Evolutionary conservation across 35 echinoderm and acorn worm genomes (phyloP).

Genomic region (Hemicentrotus pulcherrimus): DNA sequence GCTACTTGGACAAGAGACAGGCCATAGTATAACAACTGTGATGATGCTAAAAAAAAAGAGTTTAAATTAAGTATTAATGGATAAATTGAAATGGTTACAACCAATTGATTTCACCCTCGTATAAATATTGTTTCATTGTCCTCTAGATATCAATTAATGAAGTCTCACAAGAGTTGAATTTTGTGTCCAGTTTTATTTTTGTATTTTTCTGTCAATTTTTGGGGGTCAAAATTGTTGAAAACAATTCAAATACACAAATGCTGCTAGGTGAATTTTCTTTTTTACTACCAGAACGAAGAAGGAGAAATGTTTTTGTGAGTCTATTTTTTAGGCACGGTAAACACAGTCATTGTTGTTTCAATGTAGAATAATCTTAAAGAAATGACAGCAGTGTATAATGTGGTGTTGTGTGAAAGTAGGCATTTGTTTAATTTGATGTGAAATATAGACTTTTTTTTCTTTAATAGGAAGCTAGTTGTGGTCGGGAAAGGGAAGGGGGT

Average conservation of each 20-base stretch:
- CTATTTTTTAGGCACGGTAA: not conserved
- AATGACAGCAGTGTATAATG: not conserved
- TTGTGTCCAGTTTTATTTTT: not conserved
- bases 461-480: not conserved
- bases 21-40: not conserved
- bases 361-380: not conserved
- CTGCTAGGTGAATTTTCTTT: not conserved
- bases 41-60: not conserved
- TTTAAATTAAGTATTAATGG: not conserved
- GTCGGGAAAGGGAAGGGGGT: not conserved
- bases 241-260: constrained; percentile 3
- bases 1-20: not conserved
- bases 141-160: too few species aligned
- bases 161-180: not conserved
- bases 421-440: not conserved
- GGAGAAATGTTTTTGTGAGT: not conserved
- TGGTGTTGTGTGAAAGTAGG: not conserved
- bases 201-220: not conserved
- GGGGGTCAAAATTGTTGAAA: not conserved
- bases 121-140: not conserved
- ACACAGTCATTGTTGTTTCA: not conserved
- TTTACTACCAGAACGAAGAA: not conserved
- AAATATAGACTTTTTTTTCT: not conserved
- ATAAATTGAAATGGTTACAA: not conserved
- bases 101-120: not conserved